phyloP scores from a whole-genome alignment of 2,113 vertebrate species.

The Thermophis baileyi region DNA sequence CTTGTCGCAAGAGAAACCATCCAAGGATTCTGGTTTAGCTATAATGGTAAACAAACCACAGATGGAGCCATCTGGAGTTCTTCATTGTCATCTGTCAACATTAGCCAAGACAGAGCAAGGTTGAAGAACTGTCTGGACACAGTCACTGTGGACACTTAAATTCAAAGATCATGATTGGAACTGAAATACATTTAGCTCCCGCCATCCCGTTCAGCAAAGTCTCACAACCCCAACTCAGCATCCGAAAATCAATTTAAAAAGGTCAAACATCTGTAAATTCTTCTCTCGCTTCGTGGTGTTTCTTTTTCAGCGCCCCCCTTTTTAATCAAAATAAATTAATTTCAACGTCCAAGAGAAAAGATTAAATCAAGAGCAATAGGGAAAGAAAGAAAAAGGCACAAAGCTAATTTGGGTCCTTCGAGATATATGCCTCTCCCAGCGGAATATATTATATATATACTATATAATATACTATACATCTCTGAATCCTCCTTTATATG shows the following conservation, averaged over 20 bases:
- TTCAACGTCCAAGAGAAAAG: neutral
- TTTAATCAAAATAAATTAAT: constrained; percentile 50
- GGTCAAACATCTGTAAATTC: neutral
- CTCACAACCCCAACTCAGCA: neutral
- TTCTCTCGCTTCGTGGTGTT: neutral
- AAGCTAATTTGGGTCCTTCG: constrained; percentile 39
- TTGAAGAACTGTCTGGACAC: neutral
- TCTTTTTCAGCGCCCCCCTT: constrained; percentile 38
- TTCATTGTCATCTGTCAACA: neutral
- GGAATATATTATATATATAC: neutral
- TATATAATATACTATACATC: neutral
- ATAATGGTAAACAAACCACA: neutral
- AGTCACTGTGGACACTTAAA: neutral
- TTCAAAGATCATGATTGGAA: neutral
- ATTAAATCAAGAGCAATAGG: constrained; percentile 46
- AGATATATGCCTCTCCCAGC: neutral
- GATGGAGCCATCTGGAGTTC: neutral
- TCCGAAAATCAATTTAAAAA: neutral
- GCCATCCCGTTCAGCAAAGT: neutral
- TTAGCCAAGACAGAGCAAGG: neutral
- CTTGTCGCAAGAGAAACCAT: neutral
- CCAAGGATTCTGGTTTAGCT: neutral
- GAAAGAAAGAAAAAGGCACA: constrained; percentile 58
- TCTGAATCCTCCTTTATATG: neutral
- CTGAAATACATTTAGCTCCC: neutral